Percentiles rank a stretch among this genome's conserved stretches.
Conservation (phyloP, 1,140 invertebrate genomes). For the Leptoteleia sp. region DNA sequence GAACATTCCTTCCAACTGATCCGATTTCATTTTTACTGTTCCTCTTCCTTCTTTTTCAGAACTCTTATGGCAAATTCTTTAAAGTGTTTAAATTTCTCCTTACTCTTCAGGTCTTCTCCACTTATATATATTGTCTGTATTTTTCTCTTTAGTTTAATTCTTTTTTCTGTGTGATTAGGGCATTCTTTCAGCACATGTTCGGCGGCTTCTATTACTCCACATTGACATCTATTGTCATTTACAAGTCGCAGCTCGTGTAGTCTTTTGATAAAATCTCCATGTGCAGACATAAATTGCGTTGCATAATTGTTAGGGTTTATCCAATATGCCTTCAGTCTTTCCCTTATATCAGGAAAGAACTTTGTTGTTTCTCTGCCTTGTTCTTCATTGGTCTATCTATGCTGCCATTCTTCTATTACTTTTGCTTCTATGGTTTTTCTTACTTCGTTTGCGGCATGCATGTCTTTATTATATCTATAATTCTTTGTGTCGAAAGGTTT, state of each 20-base stretch:
- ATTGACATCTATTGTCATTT: not conserved
- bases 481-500: too few relatives aligned
- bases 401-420: too few relatives aligned
- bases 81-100: not conserved
- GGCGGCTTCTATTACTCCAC: not conserved
- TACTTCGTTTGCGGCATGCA: not conserved
- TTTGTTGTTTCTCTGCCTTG: slow-evolving; percentile 5
- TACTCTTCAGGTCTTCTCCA: not conserved
- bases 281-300: slow-evolving; percentile 12
- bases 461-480: too few relatives aligned
- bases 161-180: not conserved
- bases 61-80: slow-evolving; percentile 2
- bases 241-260: not conserved
- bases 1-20: too few relatives aligned
- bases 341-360: slow-evolving; percentile 4
- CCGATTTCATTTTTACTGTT: not conserved
- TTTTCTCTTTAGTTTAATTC: not conserved
- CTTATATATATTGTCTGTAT: not conserved
- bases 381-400: not conserved
- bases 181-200: slow-evolving; percentile 14
- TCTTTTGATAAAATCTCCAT: slow-evolving; percentile 16
- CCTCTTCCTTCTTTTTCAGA: slow-evolving; percentile 10
- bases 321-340: slow-evolving; percentile 2
- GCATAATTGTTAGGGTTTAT: slow-evolving; percentile 1
- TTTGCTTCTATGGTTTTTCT: too few relatives aligned